Evolutionary conservation across 2,113 vertebrate species (phyloP), one percentile per base, ranked within the genome.

Genomic region (Hydropotes inermis): DNA sequence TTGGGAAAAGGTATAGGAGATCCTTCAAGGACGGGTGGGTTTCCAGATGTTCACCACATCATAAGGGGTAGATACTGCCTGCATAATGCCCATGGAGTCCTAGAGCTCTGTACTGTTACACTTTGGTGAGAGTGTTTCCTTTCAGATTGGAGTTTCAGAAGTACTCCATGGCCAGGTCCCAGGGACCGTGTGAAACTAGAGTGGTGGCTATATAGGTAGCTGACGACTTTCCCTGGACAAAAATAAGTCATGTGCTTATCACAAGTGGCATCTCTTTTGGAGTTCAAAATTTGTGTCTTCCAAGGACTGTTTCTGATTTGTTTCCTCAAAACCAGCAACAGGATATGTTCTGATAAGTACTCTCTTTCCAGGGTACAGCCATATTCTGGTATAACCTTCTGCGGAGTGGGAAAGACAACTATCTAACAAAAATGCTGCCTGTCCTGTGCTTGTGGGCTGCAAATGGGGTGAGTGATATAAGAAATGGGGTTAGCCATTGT

Each of bases 381-480:
- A 99, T 99, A 58, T 99, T 99, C 90, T 99, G 99, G 99, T 99
- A 99, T 95, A 99, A 99, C 64, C 99, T 99, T 36, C 99, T 99
- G 97, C 98, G 95, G 97, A 99, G 99, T 30, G 99, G 99, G 0
- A 99, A 99, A 96, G 99, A 99, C 60, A 99, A 99, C 98, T 99
- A 99, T 5, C 98, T 99, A 96, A 99, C 99, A 39, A 98, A 99
- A 89, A 99, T 11, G 99, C 99, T 78, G 99, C 99, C 81, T 99
- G 99, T 67, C 99, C 99, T 7, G 99, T 99, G 27, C 98, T 99
- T 98, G 99, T 99, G 60, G 99, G 99, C 36, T 99, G 99, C 97
- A 99, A 99, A 98, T 99, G 99, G 99, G 99, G 99, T 99, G 98
- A 99, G 99, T 99, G 27, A 45, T 12, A 14, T 19, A 85, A 12